phyloP scores from a whole-genome alignment of 2,797 vertebrate genomes.

The Clarias platycephalus region DNA sequence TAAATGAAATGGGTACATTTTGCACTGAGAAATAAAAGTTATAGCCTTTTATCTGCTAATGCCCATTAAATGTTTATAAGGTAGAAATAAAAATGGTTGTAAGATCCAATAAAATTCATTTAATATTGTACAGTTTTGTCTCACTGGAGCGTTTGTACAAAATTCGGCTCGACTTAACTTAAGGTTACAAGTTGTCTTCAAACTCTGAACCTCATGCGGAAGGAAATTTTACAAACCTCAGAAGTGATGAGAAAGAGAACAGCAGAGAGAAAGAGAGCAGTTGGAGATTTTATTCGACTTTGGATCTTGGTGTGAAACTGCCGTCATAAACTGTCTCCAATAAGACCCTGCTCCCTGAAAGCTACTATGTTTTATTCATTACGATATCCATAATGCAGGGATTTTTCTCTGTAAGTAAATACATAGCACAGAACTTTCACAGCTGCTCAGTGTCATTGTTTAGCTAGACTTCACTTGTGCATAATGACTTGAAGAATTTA shows the following conservation, averaged over 20 bases:
- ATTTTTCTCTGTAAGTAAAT: conserved; percentile 30
- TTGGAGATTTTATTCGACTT: conserved; percentile 23
- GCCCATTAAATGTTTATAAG: background rate
- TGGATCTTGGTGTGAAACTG: conserved; percentile 14
- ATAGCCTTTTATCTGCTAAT: background rate
- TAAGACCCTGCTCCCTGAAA: background rate
- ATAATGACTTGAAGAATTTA: background rate
- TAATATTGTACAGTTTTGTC: background rate
- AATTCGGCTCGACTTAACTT: background rate
- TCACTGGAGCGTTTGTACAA: background rate
- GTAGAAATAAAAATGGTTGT: background rate
- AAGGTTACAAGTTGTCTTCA: background rate
- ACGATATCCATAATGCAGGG: conserved; percentile 47
- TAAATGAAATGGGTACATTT: background rate
- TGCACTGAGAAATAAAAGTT: background rate
- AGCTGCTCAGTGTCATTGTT: conserved; percentile 25
- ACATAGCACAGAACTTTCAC: conserved; percentile 16
- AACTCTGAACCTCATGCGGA: background rate
- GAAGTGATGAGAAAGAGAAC: background rate
- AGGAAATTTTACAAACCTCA: background rate
- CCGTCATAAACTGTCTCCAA: conserved; percentile 43
- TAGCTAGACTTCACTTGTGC: background rate
- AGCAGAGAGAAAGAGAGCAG: background rate
- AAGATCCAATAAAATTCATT: background rate
- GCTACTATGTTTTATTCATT: conserved; percentile 43